Evolutionary conservation across 2,113 vertebrate species (phyloP), one percentile per base, ranked within the genome.

Genomic region (Nematolebias whitei): DNA sequence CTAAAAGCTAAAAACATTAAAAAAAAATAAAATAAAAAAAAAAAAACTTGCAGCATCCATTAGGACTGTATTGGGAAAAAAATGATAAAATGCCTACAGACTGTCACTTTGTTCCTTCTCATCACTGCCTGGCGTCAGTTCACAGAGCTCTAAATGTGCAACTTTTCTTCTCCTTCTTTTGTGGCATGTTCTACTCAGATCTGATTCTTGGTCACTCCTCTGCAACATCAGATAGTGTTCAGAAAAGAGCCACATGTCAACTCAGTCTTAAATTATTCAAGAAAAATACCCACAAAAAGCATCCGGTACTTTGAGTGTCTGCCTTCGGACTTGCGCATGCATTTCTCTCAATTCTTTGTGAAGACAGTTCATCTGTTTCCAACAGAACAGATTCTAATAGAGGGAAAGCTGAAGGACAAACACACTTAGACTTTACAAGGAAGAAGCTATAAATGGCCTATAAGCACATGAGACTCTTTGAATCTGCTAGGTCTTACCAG

Each of bases 311-410:
- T 78, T 71, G 68, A n/a, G n/a, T n/a, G n/a, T n/a, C n/a, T 72
- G 48, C 62, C 71, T 44, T 62, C 58, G 49, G 57, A 72, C 58
- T 41, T 52, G 66, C 19, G 70, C 15, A 52, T 39, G 18, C 70
- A 71, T 75, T 47, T 70, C 82, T 68, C 67, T 53, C 38, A 62
- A 79, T 68, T 70, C 61, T 65, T 79, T 68, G 49, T 38, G 76
- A 68, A 51, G 80, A 83, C 67, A 78, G 83, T 88, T 80, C 73
- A 87, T 87, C 84, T 80, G 71, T 48, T 82, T 89, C 84, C 82
- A 89, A 67, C 83, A 78, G 82, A 69, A 75, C 78, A 84, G 78
- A 67, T 86, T 78, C 80, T 80, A 81, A 84, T 81, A 78, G 83
- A 87, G 64, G 83, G 76, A 82, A 83, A 85, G 71, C 83, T 60